Base-by-base conservation (phyloP, 2,888 invertebrate genomes). In the Drosophila birchii region DNA sequence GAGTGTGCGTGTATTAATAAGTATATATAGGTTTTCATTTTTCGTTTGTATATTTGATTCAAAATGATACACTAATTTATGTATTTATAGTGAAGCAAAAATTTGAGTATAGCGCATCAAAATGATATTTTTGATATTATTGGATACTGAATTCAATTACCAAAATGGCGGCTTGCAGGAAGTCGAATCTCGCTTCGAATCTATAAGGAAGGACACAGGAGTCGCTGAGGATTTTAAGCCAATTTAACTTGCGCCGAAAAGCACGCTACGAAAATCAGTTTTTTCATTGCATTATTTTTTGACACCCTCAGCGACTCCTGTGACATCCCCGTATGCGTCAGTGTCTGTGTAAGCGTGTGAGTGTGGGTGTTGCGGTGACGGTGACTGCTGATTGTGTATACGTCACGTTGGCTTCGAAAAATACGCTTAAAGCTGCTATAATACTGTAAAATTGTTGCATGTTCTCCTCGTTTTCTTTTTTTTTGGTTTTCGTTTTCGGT, bases 401-500 rank as follows among this genome's bases (percentile, higher is more conserved):
- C 88, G 84, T 84, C 89, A 84, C 78, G 89, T 88, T 76, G 77
- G 84, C 87, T 66, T 85, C 79, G 67, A 84, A 85, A 88, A 85
- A 85, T 86, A 85, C 76, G 84, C 87, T 74, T 78, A 81, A 86
- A 86, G 85, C 89, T 87, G 81, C 78, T 88, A 78, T 86, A 86
- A 86, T 86, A 86, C 86, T 86, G 86, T 86, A 87, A 87, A 85
- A 84, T 86, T 89, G 89, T 87, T 85, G 82, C 82, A 72, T 80
- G 71, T 56, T 66, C 32, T 62, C 12, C 45, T 64, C 66, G 32
- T 47, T 63, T 34, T 32, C n/a, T n/a, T n/a, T 47, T 63, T 34
- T 34, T 34, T 51, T 20, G 47, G n/a, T 47, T 47, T 47, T 29
- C 63, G 16, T 55, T 55, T 43, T 71, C 87, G 77, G 69, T 87